A percentile compares a stretch with the other conserved stretches of the same genome.
Evolutionary conservation across 2,888 invertebrate species (phyloP).

Genomic region (Chymomyza caudatula): DNA sequence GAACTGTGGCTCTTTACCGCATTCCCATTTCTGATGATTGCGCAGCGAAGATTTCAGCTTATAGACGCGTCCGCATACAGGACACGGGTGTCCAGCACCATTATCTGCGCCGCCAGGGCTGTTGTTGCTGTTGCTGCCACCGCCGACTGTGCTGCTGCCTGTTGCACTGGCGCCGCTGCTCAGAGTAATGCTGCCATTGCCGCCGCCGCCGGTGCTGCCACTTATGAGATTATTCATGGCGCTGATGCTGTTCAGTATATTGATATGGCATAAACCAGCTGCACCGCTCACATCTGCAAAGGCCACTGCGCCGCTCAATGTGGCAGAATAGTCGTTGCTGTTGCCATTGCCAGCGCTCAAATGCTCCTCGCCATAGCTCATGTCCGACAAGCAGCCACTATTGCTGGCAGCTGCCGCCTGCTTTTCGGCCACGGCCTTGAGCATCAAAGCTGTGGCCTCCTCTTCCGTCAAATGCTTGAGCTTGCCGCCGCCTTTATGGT

Average conservation of each 20-base stretch:
- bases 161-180: slow-evolving; percentile 38
- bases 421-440: slow-evolving; percentile 73
- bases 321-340: slow-evolving; percentile 67
- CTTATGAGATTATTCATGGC: slow-evolving; percentile 76
- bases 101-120: slow-evolving; percentile 74
- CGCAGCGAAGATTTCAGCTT: slow-evolving; percentile 91
- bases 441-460: slow-evolving; percentile 71
- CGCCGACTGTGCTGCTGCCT: slow-evolving; percentile 45
- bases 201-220: slow-evolving; percentile 52
- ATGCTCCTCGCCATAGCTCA: slow-evolving; percentile 69
- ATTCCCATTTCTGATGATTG: slow-evolving; percentile 92
- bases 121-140: slow-evolving; percentile 33
- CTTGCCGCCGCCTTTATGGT: slow-evolving; percentile 58
- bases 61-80: slow-evolving; percentile 90
- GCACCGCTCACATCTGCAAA: slow-evolving; percentile 71
- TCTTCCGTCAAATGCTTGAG: slow-evolving; percentile 72
- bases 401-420: slow-evolving; percentile 57
- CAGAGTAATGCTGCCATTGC: slow-evolving; percentile 1
- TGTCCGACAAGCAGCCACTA: slow-evolving; percentile 64
- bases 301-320: slow-evolving; percentile 63
- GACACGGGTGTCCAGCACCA: slow-evolving; percentile 84
- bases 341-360: slow-evolving; percentile 39
- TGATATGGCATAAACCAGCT: slow-evolving; percentile 73
- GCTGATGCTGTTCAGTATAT: slow-evolving; percentile 75
- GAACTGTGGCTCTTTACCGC: slow-evolving; percentile 90